A percentile compares a stretch with the other conserved stretches of the same genome.
Evolutionary conservation across 2,888 invertebrate species (phyloP).

Genomic region (Reticulitermes lucifugus): DNA sequence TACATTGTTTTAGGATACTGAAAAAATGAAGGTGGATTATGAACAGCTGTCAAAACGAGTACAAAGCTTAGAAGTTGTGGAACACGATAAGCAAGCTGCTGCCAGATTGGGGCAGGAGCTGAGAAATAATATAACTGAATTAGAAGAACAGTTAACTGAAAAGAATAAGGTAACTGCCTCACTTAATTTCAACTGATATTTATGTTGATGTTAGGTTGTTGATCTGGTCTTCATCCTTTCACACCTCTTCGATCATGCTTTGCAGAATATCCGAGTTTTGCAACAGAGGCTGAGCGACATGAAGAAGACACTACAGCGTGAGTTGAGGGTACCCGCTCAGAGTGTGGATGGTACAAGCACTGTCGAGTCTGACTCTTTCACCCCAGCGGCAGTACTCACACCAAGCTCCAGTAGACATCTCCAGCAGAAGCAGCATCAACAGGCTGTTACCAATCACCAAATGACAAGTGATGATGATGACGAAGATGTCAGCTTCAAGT

Average conservation of each 20-base stretch:
- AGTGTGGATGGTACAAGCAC: conserved; percentile 69
- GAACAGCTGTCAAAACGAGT: conserved; percentile 58
- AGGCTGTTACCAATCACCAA: conserved; percentile 28
- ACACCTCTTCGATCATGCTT: conserved; percentile 49
- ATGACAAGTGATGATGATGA: conserved; percentile 66
- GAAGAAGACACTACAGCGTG: conserved; percentile 91
- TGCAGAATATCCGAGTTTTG: conserved; percentile 86
- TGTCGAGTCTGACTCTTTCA: conserved; percentile 60
- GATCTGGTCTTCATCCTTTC: neutral
- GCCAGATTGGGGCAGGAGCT: conserved; percentile 64
- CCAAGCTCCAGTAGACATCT: conserved; percentile 45
- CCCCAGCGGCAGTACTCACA: conserved; percentile 67
- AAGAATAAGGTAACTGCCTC: conserved; percentile 69
- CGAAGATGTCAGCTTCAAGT: conserved; percentile 79
- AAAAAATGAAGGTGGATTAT: neutral
- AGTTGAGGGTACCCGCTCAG: conserved; percentile 70
- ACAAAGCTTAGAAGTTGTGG: conserved; percentile 59
- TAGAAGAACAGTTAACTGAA: conserved; percentile 73
- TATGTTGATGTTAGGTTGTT: too few relatives aligned
- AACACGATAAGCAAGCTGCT: conserved; percentile 60
- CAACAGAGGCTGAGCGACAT: conserved; percentile 90
- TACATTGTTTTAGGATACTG: conserved; percentile 23
- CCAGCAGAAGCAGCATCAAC: conserved; percentile 32
- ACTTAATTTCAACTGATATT: too few relatives aligned
- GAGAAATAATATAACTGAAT: conserved; percentile 65